A percentile compares a stretch with the other conserved stretches of the same genome.
Evolutionary conservation across 2,888 invertebrate species (phyloP).

Genomic region (Trissonchulus latispiculum): DNA sequence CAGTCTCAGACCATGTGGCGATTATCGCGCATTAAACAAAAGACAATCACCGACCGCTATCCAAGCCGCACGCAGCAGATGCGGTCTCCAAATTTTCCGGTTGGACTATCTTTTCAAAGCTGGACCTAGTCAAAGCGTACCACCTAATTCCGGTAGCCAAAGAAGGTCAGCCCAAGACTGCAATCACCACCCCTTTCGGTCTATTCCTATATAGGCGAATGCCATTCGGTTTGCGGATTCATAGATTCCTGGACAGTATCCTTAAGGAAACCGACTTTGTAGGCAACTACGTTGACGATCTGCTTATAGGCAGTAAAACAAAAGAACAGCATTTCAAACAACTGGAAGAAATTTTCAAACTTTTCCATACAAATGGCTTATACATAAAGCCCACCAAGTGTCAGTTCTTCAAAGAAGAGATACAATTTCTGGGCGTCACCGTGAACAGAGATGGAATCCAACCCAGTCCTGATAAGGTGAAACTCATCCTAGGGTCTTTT

Average conservation of each 20-base stretch:
- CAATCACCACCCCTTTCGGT: constrained; percentile 28
- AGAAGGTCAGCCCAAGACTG: constrained; percentile 27
- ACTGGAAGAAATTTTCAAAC: constrained; percentile 11
- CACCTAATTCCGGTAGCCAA: constrained; percentile 26
- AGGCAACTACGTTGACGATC: constrained; percentile 31
- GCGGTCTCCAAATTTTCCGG: not conserved
- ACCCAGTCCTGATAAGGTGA: no score
- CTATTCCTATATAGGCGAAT: constrained; percentile 32
- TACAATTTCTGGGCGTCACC: not conserved
- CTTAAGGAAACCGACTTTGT: constrained; percentile 25
- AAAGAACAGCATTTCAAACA: constrained; percentile 27
- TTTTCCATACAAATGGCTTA: not conserved
- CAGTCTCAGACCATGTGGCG: not conserved
- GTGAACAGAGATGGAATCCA: no score
- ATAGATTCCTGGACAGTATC: constrained; percentile 30
- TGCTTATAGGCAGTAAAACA: not conserved
- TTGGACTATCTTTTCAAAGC: constrained; percentile 17
- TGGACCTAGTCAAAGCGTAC: constrained; percentile 27
- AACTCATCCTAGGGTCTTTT: no score
- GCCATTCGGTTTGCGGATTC: constrained; percentile 33
- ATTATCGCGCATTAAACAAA: not conserved
- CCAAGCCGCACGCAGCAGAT: not conserved
- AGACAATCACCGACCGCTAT: not conserved
- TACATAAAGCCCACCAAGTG: not conserved
- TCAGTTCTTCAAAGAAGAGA: not conserved